Conservation (phyloP, 2,797 vertebrate species). For the Sebastes oblongus region DNA sequence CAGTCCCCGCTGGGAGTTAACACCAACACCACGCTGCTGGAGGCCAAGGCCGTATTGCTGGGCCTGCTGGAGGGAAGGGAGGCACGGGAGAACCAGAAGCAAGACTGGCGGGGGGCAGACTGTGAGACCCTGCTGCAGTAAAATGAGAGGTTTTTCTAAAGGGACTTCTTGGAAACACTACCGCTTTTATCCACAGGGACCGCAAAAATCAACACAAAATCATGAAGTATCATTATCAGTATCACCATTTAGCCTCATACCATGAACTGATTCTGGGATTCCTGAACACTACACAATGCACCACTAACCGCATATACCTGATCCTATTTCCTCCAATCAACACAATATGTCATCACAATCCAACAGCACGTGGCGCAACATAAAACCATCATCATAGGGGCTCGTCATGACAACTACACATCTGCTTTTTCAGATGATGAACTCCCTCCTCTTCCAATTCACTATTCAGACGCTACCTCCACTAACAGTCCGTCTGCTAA, state of each 20-base stretch:
- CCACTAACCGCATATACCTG: background rate
- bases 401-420: conserved; percentile 6
- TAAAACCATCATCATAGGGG: conserved; percentile 33
- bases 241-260: background rate
- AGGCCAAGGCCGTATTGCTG: background rate
- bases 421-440: conserved; percentile 54
- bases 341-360: conserved; percentile 8
- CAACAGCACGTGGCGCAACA: conserved; percentile 4
- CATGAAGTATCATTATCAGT: background rate
- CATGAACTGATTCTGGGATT: background rate
- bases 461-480: conserved; percentile 16
- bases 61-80: background rate
- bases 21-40: too few relatives aligned
- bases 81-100: background rate
- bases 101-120: background rate
- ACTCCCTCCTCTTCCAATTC: conserved; percentile 22
- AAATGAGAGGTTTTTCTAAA: background rate
- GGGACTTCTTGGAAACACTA: background rate
- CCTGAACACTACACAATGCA: background rate
- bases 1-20: too few relatives aligned
- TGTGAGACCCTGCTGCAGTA: background rate
- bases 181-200: background rate
- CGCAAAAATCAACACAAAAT: background rate
- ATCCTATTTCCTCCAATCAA: conserved; percentile 19
- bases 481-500: conserved; percentile 33